phyloP scores from a whole-genome alignment of 2,888 invertebrate genomes.

The Campoplex capitator region DNA sequence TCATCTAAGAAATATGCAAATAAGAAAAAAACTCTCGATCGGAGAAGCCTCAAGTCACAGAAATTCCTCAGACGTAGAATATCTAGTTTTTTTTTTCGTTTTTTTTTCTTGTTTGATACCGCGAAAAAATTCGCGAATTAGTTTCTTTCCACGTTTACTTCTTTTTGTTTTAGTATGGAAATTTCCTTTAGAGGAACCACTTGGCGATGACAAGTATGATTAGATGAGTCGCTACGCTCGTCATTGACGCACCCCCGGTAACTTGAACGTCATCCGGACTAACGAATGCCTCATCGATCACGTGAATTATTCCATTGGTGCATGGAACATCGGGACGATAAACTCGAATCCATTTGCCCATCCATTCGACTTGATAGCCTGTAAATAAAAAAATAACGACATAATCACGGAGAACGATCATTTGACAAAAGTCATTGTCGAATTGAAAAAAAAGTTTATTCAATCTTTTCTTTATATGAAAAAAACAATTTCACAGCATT shows the following conservation, averaged over 20 bases:
- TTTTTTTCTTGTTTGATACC: slow-evolving; percentile 24
- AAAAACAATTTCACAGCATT: not conserved
- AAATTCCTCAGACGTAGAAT: slow-evolving; percentile 51
- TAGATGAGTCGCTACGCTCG: slow-evolving; percentile 82
- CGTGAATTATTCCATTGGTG: slow-evolving; percentile 98
- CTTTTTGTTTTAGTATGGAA: slow-evolving; percentile 10
- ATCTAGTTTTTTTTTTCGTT: slow-evolving; percentile 25
- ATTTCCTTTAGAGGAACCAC: slow-evolving; percentile 82
- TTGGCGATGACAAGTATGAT: slow-evolving; percentile 84
- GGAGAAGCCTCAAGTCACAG: slow-evolving; percentile 57
- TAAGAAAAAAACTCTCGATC: slow-evolving; percentile 36
- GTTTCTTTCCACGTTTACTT: slow-evolving; percentile 18
- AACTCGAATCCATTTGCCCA: slow-evolving; percentile 92
- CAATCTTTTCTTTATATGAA: too few species aligned
- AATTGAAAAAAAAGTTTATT: not conserved
- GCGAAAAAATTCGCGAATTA: slow-evolving; percentile 32
- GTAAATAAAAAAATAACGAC: slow-evolving; percentile 75
- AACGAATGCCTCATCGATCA: slow-evolving; percentile 95
- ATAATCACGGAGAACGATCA: not conserved
- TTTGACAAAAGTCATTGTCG: not conserved
- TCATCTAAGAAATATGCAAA: slow-evolving; percentile 4
- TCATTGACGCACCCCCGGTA: slow-evolving; percentile 85
- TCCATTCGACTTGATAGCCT: slow-evolving; percentile 95
- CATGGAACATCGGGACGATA: slow-evolving; percentile 97
- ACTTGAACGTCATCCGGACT: slow-evolving; percentile 93